phyloP scores from a whole-genome alignment of 2,888 invertebrate species.

The Volucella inflata region DNA sequence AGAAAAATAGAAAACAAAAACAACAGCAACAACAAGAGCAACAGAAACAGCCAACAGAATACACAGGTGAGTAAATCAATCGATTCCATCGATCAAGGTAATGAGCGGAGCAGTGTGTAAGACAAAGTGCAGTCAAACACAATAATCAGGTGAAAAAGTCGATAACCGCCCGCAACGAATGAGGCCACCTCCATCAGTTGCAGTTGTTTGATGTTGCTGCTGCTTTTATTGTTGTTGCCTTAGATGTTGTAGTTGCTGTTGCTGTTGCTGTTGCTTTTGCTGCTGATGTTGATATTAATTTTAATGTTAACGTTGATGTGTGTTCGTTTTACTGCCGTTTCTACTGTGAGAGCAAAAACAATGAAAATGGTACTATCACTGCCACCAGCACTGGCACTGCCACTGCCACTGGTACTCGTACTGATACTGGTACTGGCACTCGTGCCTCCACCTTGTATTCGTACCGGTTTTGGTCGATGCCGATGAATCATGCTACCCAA shows the following conservation, averaged over 20 bases:
- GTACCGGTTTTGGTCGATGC: slow-evolving; percentile 66
- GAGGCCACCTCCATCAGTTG: slow-evolving; percentile 72
- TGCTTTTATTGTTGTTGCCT: too few relatives aligned
- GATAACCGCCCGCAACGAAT: slow-evolving; percentile 74
- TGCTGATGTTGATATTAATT: too few relatives aligned
- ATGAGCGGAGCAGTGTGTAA: slow-evolving; percentile 62
- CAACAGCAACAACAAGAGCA: slow-evolving; percentile 5
- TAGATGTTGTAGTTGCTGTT: slow-evolving; percentile 11
- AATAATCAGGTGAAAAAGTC: slow-evolving; percentile 75
- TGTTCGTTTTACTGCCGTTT: slow-evolving; percentile 56
- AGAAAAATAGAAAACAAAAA: slow-evolving; percentile 22
- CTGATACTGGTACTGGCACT: too few relatives aligned
- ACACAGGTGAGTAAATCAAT: slow-evolving; percentile 66
- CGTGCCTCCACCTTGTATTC: not conserved
- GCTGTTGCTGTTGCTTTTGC: too few relatives aligned
- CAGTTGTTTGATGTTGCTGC: slow-evolving; percentile 38
- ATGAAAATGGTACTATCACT: too few relatives aligned
- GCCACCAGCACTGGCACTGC: too few relatives aligned
- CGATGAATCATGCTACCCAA: slow-evolving; percentile 56
- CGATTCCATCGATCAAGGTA: slow-evolving; percentile 75
- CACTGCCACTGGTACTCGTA: too few relatives aligned
- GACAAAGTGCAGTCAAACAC: slow-evolving; percentile 70
- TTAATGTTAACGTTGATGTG: not conserved
- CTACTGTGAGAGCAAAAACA: slow-evolving; percentile 14
- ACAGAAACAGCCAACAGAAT: too few relatives aligned